Conservation (phyloP, 2,888 invertebrate species). For the Nephrotoma guestfalica region DNA sequence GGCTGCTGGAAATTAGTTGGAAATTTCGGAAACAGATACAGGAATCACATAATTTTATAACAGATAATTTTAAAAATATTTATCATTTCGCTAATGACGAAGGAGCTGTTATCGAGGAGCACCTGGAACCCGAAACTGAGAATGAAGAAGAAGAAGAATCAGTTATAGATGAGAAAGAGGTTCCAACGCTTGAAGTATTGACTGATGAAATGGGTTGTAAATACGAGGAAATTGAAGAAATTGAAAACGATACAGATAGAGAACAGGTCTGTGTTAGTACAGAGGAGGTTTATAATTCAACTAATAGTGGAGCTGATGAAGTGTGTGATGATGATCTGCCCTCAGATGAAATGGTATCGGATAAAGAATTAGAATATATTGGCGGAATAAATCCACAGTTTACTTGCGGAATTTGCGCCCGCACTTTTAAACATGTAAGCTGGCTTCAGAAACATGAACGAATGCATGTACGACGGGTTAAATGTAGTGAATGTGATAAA, state of each 20-base stretch:
- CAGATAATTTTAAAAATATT: not conserved
- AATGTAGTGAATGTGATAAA: not conserved
- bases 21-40: constrained; percentile 1
- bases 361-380: not conserved
- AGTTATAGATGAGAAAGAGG: not conserved
- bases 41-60: not conserved
- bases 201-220: not conserved
- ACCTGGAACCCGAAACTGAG: not conserved
- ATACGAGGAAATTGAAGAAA: not conserved
- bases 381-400: not conserved
- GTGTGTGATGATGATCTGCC: not conserved
- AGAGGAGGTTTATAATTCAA: not conserved
- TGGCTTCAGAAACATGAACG: not conserved
- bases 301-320: not conserved
- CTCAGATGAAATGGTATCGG: not conserved
- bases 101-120: not conserved
- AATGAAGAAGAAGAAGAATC: not conserved
- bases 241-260: not conserved
- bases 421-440: not conserved
- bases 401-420: not conserved
- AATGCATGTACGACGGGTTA: not conserved
- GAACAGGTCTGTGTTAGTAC: not conserved
- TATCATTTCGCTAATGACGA: not conserved
- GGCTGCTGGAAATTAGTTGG: not conserved
- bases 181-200: not conserved